A percentile compares a stretch with the other conserved stretches of the same genome.
phyloP scores from a whole-genome alignment of 2,113 vertebrate genomes.

The Bubalus kerabau region DNA sequence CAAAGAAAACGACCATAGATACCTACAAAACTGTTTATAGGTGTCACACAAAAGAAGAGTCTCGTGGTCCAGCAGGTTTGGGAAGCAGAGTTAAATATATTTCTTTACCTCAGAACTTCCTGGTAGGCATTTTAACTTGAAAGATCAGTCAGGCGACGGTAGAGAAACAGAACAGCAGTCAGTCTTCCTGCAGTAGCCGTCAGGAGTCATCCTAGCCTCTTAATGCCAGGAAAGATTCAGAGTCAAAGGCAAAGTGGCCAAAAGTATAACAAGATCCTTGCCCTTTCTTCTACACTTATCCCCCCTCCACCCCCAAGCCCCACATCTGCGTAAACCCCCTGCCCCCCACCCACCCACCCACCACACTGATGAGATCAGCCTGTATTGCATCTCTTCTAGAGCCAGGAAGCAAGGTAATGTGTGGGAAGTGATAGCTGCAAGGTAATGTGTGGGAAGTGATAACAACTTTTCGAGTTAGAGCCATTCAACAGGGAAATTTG shows the following conservation, averaged over 20 bases:
- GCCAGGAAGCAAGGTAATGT: slow-evolving; percentile 74
- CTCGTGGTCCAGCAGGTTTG: background rate
- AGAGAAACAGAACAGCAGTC: background rate
- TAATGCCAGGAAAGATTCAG: background rate
- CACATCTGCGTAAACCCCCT: slow-evolving; percentile 14
- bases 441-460: slow-evolving; percentile 75
- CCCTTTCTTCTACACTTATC: background rate
- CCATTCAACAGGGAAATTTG: slow-evolving; percentile 68
- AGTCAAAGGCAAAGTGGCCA: background rate
- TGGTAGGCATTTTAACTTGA: background rate
- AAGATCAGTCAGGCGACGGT: background rate
- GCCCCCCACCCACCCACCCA: slow-evolving; percentile 36
- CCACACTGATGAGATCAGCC: slow-evolving; percentile 64
- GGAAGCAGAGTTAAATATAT: slow-evolving; percentile 14
- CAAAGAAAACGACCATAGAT: background rate
- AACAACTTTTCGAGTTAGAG: slow-evolving; percentile 66
- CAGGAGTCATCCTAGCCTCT: background rate
- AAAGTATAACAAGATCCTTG: background rate
- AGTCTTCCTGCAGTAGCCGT: background rate
- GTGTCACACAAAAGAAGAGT: background rate
- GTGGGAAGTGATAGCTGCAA: slow-evolving; percentile 70
- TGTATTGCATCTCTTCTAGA: slow-evolving; percentile 62
- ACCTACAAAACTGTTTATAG: background rate
- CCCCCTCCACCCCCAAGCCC: background rate
- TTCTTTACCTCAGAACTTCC: slow-evolving; percentile 6